Evolutionary conservation across 1,140 invertebrate species (phyloP).

Genomic region (Musca domestica): DNA sequence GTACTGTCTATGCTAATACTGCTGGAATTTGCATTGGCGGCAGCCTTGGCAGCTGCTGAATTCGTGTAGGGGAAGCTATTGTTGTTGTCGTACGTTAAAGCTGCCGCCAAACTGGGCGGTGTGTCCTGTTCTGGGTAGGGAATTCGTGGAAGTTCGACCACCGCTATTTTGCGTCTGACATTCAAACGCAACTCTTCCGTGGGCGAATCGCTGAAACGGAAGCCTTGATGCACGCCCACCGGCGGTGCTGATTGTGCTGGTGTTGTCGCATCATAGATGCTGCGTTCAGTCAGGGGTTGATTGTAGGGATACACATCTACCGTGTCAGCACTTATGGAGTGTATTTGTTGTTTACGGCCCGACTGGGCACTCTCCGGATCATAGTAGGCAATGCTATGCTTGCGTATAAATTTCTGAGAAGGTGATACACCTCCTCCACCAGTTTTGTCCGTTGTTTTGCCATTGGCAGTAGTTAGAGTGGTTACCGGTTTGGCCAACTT

Average conservation of each 20-base stretch:
- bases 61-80: conserved; percentile 38
- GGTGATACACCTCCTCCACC: not conserved
- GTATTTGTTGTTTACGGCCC: conserved; percentile 48
- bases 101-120: not conserved
- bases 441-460: not conserved
- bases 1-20: conserved; percentile 50
- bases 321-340: conserved; percentile 51
- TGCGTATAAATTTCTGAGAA: conserved; percentile 34
- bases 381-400: conserved; percentile 51
- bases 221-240: conserved; percentile 30
- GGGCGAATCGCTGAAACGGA: conserved; percentile 44
- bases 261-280: conserved; percentile 30
- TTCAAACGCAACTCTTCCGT: conserved; percentile 46
- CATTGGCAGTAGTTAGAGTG: not conserved
- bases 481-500: not conserved
- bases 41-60: conserved; percentile 38
- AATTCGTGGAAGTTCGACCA: conserved; percentile 43
- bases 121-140: conserved; percentile 22
- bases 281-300: conserved; percentile 26
- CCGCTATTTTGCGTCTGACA: conserved; percentile 42
- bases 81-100: conserved; percentile 23
- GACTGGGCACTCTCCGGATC: conserved; percentile 49
- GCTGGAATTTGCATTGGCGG: conserved; percentile 38
- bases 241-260: conserved; percentile 38
- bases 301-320: conserved; percentile 51